Evolutionary conservation across 1,140 invertebrate genomes (phyloP), one percentile per base, ranked within the genome.

Genomic region (Eumeta japonica): DNA sequence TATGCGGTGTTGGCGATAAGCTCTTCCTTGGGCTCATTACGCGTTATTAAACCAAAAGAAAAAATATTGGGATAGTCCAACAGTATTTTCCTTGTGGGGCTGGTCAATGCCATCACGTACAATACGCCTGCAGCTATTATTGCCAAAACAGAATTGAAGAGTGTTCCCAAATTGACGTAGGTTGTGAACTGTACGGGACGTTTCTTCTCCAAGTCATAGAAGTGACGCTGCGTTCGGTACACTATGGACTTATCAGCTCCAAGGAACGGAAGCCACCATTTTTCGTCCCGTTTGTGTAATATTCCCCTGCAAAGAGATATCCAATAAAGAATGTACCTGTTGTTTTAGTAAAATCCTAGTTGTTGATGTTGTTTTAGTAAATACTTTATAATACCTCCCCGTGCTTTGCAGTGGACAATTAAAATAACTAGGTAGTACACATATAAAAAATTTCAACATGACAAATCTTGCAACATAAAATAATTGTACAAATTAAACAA

Each of bases 221-320:
- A 79, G 56, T 81, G 83, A 29, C 86, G 78, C 50, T 94, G 90
- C 1, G 89, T 84, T 14, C 91, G 79, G 35, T 82, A 58, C 2
- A 88, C 83, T 5, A 97, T 83, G 4, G 88, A 85, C 38, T 81
- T 79, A 77, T 97, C 94, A 14, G 87, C 77, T 5, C 89, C 88
- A 1, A 81, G 80, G 65, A 95, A 95, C 10, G 86, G 82, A 1
- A 88, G 24, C 50, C 84, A 87, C 82, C 84, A 94, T 2, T 81
- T 70, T 14, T 83, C 62, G 2, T 79, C 45, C 36, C 76, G 82
- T 33, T 79, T 79, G 55, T 88, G 90, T 9, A 92, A 42, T 1
- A 71, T 31, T 1, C 70, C 51, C 42, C 85, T 88, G 52, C 10
- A 50, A 54, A 28, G 13, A 30, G n/a, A n/a, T n/a, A n/a, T n/a